phyloP scores from a whole-genome alignment of 2,113 vertebrate genomes.

The Crocuta crocuta region DNA sequence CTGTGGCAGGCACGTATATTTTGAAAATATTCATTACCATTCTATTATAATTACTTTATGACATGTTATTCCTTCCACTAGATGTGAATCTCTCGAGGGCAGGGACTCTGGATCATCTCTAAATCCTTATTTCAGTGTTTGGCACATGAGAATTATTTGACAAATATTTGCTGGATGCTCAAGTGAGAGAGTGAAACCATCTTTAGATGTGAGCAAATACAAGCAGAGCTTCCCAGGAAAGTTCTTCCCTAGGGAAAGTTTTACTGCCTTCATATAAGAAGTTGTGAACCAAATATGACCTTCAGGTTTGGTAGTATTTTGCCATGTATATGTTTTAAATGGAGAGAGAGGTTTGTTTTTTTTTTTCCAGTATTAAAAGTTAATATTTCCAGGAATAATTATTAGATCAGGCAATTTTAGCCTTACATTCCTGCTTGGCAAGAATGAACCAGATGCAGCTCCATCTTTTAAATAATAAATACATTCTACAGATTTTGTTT shows the following conservation, averaged over 20 bases:
- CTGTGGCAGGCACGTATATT: neutral
- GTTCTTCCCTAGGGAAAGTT: neutral
- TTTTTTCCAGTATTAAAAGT: neutral
- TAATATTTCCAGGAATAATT: neutral
- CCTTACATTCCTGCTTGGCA: neutral
- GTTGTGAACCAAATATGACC: neutral
- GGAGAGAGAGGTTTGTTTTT: neutral
- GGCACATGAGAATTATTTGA: conserved; percentile 8
- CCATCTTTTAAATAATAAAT: conserved; percentile 5
- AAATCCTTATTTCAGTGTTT: neutral
- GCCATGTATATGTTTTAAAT: neutral
- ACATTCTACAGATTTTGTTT: neutral
- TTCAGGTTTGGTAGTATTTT: neutral
- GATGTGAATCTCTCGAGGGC: neutral
- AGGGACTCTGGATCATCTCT: neutral
- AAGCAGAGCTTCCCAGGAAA: conserved; percentile 23
- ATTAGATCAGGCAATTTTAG: neutral
- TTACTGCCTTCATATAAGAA: neutral
- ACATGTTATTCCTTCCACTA: neutral
- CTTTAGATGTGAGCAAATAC: conserved; percentile 36
- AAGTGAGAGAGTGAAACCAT: conserved; percentile 9
- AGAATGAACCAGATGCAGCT: neutral
- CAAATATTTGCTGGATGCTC: conserved; percentile 54
- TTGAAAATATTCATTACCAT: neutral
- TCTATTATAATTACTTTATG: neutral